A percentile compares a stretch with the other conserved stretches of the same genome.
These are phyloP conservation scores for Vanessa atalanta DNA, from an alignment of 1,140 invertebrate genomes.

Conservation along the genomic window DNA sequence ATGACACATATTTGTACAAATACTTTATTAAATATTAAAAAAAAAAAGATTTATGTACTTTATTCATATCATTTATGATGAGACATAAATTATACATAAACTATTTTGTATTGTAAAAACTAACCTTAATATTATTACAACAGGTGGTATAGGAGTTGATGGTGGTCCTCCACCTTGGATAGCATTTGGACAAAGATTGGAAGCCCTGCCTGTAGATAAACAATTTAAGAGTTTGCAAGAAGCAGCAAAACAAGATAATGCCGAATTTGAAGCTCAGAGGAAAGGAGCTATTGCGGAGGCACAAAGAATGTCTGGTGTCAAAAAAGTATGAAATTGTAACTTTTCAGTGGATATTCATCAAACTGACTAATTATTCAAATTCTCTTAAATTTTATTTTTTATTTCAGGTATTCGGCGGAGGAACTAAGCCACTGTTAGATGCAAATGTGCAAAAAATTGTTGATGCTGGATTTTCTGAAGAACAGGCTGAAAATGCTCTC, in stretches of 20 bases:
- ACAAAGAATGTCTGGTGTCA: constrained; percentile 87
- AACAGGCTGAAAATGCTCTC: constrained; percentile 88
- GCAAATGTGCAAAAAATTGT: constrained; percentile 90
- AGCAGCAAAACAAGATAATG: constrained; percentile 83
- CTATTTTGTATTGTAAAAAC: too few species aligned
- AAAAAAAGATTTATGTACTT: too few species aligned
- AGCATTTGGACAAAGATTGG: constrained; percentile 90
- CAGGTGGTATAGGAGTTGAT: constrained; percentile 82
- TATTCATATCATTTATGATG: too few species aligned
- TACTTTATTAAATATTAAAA: too few species aligned
- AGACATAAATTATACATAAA: too few species aligned
- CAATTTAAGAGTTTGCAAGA: constrained; percentile 88
- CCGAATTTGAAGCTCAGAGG: constrained; percentile 92
- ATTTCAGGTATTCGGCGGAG: constrained; percentile 84
- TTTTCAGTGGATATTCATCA: too few species aligned
- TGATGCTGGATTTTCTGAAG: constrained; percentile 89
- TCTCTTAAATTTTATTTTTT: too few species aligned
- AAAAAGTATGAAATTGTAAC: constrained; percentile 81
- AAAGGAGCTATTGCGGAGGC: constrained; percentile 93
- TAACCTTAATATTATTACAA: neutral
- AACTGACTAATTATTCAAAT: too few species aligned
- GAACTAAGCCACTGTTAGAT: constrained; percentile 86
- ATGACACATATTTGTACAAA: too few species aligned
- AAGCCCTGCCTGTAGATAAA: constrained; percentile 82
- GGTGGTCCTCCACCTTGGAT: constrained; percentile 94